Conservation (phyloP, 2,113 vertebrate species). For the Chaetorhynchus papuensis region DNA sequence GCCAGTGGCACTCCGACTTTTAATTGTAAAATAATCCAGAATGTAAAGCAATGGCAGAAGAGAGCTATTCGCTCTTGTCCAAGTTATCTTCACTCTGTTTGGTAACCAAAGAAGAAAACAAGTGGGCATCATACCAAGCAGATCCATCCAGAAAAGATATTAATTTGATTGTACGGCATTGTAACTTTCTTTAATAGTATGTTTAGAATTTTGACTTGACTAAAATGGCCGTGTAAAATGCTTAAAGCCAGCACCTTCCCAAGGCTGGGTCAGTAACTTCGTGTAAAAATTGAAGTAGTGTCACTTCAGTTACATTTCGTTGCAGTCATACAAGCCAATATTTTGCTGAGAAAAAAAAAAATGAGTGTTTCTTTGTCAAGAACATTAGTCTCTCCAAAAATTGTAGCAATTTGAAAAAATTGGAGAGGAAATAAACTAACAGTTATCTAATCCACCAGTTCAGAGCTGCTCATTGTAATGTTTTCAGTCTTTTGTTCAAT, state of each 20-base stretch:
- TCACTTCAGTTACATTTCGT: background rate
- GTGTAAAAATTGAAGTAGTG: background rate
- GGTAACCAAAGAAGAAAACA: background rate
- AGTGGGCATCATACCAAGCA: background rate
- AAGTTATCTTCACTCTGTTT: background rate
- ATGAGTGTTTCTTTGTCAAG: background rate
- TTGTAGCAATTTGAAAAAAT: background rate
- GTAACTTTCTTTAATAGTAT: background rate
- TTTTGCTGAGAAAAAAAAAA: slow-evolving; percentile 1
- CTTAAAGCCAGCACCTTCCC: background rate
- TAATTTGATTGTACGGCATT: background rate
- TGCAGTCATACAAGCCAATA: background rate
- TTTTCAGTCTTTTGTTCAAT: background rate
- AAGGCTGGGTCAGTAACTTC: background rate
- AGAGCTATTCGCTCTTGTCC: slow-evolving; percentile 7
- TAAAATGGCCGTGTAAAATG: background rate
- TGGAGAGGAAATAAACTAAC: background rate
- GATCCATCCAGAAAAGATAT: background rate
- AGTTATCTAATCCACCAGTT: background rate
- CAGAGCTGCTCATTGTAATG: background rate
- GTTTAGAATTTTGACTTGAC: background rate
- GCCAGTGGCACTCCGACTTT: background rate
- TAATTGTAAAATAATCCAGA: background rate
- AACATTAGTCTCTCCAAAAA: background rate
- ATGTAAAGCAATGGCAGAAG: background rate